Evolutionary conservation across 2,888 invertebrate genomes (phyloP).

Genomic region (Lymantria monacha): DNA sequence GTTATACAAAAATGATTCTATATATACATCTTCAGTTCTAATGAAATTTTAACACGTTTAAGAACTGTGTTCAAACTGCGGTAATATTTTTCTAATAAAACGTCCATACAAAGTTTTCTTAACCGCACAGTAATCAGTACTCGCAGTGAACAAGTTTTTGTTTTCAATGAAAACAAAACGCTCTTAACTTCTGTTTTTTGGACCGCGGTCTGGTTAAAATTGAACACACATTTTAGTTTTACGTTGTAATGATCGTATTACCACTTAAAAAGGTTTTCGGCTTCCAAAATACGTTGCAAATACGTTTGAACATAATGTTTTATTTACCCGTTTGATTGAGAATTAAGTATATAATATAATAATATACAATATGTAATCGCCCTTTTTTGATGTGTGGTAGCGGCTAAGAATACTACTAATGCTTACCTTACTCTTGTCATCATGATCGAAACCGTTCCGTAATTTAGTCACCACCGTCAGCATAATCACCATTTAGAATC

Average conservation of each 20-base stretch:
- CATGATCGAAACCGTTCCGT: too few species aligned
- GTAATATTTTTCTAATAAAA: slow-evolving; percentile 31
- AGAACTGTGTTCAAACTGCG: neutral
- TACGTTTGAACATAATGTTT: too few species aligned
- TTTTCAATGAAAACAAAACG: slow-evolving; percentile 68
- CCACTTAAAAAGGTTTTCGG: slow-evolving; percentile 16
- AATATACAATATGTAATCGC: too few species aligned
- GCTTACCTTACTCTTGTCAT: too few species aligned
- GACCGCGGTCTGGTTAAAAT: slow-evolving; percentile 58
- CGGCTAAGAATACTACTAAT: too few species aligned
- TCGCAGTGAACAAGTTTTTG: slow-evolving; percentile 49
- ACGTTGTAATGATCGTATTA: slow-evolving; percentile 45
- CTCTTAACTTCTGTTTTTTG: slow-evolving; percentile 76
- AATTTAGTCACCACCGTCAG: too few species aligned
- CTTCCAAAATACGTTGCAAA: neutral
- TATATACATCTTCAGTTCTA: too few species aligned
- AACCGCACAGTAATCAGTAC: slow-evolving; percentile 29
- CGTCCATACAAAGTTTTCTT: slow-evolving; percentile 26
- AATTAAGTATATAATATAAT: too few species aligned
- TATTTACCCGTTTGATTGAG: too few species aligned
- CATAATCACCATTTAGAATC: too few species aligned
- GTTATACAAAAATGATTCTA: too few species aligned
- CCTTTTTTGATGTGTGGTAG: too few species aligned
- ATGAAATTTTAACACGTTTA: slow-evolving; percentile 1
- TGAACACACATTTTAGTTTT: slow-evolving; percentile 52